Percentiles rank a stretch among this genome's conserved stretches.
Conservation (phyloP, 2,797 vertebrate species). For the Thripadectes ignobilis region DNA sequence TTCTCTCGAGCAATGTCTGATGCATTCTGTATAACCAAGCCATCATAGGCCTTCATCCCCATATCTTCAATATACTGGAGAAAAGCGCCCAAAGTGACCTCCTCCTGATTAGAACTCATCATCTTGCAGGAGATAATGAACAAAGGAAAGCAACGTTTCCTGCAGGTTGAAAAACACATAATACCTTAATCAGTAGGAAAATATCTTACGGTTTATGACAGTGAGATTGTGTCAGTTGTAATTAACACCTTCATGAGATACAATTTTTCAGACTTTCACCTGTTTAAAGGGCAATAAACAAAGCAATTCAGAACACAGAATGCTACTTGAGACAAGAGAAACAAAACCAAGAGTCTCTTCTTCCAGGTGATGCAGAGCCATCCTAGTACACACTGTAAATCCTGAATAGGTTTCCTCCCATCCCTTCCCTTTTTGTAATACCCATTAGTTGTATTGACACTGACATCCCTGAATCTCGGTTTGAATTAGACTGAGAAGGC, state of each 20-base stretch:
- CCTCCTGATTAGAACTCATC: constrained; percentile 93
- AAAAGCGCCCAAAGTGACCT: constrained; percentile 88
- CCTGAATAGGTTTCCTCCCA: background rate
- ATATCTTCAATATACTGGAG: constrained; percentile 97
- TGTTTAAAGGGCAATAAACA: background rate
- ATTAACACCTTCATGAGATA: background rate
- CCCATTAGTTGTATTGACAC: background rate
- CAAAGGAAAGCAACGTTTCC: constrained; percentile 78
- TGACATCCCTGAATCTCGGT: background rate
- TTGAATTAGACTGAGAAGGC: background rate
- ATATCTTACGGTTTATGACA: background rate
- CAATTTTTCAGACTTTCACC: background rate
- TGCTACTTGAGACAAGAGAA: background rate
- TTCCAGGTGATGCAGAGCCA: background rate
- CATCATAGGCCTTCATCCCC: constrained; percentile 92
- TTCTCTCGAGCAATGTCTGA: constrained; percentile 87
- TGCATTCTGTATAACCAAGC: constrained; percentile 93
- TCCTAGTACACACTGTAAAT: background rate
- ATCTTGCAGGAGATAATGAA: constrained; percentile 87
- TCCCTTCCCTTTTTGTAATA: background rate
- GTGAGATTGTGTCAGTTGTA: background rate
- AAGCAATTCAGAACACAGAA: background rate
- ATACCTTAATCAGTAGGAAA: constrained; percentile 42
- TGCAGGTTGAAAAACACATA: constrained; percentile 71
- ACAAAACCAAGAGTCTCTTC: background rate